A percentile compares a stretch with the other conserved stretches of the same genome.
These are phyloP conservation scores for Glomeris maerens DNA, from an alignment of 1,140 invertebrate genomes.

Conservation along the genomic window DNA sequence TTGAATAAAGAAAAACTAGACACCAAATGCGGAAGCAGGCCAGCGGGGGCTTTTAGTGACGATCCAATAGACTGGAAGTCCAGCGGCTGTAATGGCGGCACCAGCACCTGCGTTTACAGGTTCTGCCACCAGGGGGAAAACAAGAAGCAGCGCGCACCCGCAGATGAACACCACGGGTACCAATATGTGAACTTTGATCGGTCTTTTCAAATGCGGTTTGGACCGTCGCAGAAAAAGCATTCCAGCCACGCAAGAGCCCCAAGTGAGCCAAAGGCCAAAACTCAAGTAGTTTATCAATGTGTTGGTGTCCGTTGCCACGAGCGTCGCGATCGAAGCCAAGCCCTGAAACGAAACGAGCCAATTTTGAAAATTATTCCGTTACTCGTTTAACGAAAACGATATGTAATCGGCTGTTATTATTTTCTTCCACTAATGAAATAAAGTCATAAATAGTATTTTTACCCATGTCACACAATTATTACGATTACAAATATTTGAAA, in stretches of 20 bases:
- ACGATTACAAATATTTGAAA: too few relatives aligned
- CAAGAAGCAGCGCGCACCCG: constrained; percentile 36
- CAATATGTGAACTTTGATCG: constrained; percentile 55
- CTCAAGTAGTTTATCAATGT: constrained; percentile 63
- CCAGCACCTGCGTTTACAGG: constrained; percentile 29
- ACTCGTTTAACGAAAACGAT: too few relatives aligned
- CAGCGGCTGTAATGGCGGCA: constrained; percentile 31
- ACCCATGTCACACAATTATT: too few relatives aligned
- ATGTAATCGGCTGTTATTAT: too few relatives aligned
- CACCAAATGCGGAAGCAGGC: too few relatives aligned
- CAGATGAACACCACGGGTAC: constrained; percentile 40
- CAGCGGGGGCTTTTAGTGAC: too few relatives aligned
- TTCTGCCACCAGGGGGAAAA: constrained; percentile 34
- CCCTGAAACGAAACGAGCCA: constrained; percentile 38
- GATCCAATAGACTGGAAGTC: constrained; percentile 39
- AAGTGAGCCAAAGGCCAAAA: constrained; percentile 61
- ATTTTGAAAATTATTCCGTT: too few relatives aligned
- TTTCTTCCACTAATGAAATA: too few relatives aligned
- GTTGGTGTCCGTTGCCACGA: constrained; percentile 53
- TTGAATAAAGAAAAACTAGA: too few relatives aligned
- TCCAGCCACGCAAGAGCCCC: constrained; percentile 55
- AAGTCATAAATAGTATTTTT: background rate
- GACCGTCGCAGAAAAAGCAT: constrained; percentile 59
- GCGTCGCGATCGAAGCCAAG: constrained; percentile 51
- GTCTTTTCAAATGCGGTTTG: constrained; percentile 55